Evolutionary conservation across 2,797 vertebrate genomes (phyloP).

Genomic region (Valencia hispanica): DNA sequence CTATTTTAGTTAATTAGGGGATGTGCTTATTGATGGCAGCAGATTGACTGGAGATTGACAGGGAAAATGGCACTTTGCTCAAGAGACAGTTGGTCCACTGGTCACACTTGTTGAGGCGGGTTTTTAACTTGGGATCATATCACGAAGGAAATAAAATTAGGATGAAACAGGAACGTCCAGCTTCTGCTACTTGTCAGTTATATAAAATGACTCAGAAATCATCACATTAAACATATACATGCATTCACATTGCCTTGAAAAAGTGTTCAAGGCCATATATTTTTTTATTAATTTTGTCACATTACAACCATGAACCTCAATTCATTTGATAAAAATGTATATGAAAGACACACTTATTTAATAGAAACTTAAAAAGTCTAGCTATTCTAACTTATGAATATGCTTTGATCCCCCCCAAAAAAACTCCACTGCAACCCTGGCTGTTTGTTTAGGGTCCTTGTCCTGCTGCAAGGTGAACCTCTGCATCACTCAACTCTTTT

Average conservation of each 20-base stretch:
- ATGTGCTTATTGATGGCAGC: conserved; percentile 75
- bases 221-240: neutral
- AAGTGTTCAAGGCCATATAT: no score
- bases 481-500: neutral
- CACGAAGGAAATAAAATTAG: conserved; percentile 1
- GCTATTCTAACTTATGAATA: neutral
- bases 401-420: neutral
- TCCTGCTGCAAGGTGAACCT: neutral
- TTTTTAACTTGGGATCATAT: conserved; percentile 22
- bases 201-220: neutral
- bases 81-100: conserved; percentile 30
- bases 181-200: neutral
- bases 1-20: conserved; percentile 82
- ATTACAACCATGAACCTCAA: no score
- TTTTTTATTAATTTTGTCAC: neutral
- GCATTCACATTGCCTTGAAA: neutral
- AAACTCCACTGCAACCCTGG: neutral
- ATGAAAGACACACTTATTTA: neutral
- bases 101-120: conserved; percentile 37
- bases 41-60: conserved; percentile 62
- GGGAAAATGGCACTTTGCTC: conserved; percentile 48
- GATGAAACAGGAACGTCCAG: neutral
- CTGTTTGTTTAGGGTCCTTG: neutral
- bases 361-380: neutral
- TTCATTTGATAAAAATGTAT: neutral